phyloP scores from a whole-genome alignment of 2,888 invertebrate genomes.

The Lydus trimaculatus region DNA sequence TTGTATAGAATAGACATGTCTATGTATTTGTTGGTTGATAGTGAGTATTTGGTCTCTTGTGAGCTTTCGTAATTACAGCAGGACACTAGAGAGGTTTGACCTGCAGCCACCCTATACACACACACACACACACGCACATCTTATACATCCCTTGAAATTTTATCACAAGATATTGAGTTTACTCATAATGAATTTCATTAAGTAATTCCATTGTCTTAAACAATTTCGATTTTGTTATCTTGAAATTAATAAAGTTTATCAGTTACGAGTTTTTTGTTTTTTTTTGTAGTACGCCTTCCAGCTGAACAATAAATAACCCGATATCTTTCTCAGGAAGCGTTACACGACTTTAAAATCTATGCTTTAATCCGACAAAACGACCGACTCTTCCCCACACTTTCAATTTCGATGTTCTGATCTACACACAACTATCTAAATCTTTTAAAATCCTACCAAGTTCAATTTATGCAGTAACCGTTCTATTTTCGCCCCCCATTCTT shows the following conservation, averaged over 20 bases:
- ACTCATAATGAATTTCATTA: constrained; percentile 15
- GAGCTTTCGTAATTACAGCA: constrained; percentile 29
- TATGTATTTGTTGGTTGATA: constrained; percentile 27
- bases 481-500: neutral
- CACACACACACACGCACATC: constrained; percentile 25
- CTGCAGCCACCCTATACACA: constrained; percentile 26
- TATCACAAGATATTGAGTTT: constrained; percentile 29
- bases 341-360: constrained; percentile 32
- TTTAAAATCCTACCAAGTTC: constrained; percentile 31
- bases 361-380: constrained; percentile 44
- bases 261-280: neutral
- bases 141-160: constrained; percentile 18
- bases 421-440: constrained; percentile 43
- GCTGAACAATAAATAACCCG: constrained; percentile 33
- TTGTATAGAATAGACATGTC: neutral
- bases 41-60: constrained; percentile 31
- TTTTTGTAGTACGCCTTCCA: neutral
- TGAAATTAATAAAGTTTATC: constrained; percentile 5
- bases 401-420: constrained; percentile 46
- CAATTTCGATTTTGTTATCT: neutral
- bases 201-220: neutral
- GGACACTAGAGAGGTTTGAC: constrained; percentile 32
- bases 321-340: constrained; percentile 33
- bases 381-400: constrained; percentile 43
- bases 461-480: neutral